These are phyloP conservation scores for Clepsis dumicolana DNA, from an alignment of 2,888 invertebrate genomes.

Conservation along the genomic window DNA sequence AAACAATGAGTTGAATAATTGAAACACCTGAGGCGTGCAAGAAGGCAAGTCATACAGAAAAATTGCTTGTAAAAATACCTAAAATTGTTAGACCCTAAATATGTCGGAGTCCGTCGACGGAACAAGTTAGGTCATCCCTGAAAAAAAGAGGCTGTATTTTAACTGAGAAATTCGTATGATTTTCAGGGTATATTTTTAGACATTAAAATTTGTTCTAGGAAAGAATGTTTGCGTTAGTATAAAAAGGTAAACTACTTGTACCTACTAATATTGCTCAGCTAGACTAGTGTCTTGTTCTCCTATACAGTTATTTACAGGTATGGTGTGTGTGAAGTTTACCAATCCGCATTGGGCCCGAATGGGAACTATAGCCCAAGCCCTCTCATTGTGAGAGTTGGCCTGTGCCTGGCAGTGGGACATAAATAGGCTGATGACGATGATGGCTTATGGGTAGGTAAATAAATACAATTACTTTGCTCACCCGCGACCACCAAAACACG, in stretches of 20 bases:
- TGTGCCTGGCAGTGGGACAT: too few species aligned
- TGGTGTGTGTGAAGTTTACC: too few species aligned
- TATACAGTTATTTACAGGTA: too few species aligned
- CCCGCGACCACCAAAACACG: too few species aligned
- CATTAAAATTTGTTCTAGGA: background rate
- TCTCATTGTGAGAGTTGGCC: too few species aligned
- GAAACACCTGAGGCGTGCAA: constrained; percentile 20
- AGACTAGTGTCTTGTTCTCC: too few species aligned
- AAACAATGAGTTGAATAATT: background rate
- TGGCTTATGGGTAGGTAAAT: too few species aligned
- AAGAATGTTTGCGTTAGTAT: background rate
- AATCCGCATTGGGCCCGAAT: too few species aligned
- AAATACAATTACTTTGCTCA: too few species aligned
- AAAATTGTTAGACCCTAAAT: constrained; percentile 31
- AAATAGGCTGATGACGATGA: too few species aligned
- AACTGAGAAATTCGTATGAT: background rate
- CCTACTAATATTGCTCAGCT: too few species aligned
- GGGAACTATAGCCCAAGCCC: too few species aligned
- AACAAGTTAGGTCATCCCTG: constrained; percentile 20
- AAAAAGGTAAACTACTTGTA: background rate
- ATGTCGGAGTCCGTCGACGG: constrained; percentile 15
- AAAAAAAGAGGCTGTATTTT: constrained; percentile 24
- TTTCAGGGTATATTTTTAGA: background rate
- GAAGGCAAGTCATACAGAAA: constrained; percentile 29
- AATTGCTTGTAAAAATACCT: constrained; percentile 22